Percentiles rank a stretch among this genome's conserved stretches.
Evolutionary conservation across 2,113 vertebrate species (phyloP).

Genomic region (Donacobius atricapilla): DNA sequence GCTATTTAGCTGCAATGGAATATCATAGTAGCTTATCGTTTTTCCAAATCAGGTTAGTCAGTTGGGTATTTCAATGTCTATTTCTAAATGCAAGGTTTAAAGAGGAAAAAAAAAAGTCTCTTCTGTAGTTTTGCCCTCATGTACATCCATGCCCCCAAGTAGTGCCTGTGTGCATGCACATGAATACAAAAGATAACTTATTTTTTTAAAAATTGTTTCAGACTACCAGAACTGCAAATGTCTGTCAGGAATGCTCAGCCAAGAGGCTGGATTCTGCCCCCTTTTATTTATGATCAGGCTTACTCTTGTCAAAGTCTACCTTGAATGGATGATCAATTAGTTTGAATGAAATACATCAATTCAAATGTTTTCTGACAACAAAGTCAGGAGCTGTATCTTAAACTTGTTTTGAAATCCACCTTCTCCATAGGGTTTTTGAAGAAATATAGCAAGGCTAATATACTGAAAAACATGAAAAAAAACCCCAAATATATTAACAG

Average conservation of each 20-base stretch:
- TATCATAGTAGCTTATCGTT: neutral
- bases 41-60: neutral
- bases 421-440: neutral
- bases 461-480: neutral
- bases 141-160: neutral
- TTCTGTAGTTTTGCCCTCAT: neutral
- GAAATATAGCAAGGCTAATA: neutral
- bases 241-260: neutral
- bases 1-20: neutral
- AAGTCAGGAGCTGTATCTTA: neutral
- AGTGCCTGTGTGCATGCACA: neutral
- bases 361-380: neutral
- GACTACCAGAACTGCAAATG: neutral
- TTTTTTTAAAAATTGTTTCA: neutral
- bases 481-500: neutral
- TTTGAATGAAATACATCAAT: neutral
- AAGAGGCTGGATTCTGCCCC: neutral
- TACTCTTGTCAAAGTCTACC: neutral
- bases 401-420: neutral
- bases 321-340: neutral
- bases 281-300: neutral
- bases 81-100: neutral
- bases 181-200: neutral
- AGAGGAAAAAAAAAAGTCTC: neutral
- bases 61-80: neutral